Conservation (phyloP, 2,113 vertebrate species). For the Cochlearius cochlearius region DNA sequence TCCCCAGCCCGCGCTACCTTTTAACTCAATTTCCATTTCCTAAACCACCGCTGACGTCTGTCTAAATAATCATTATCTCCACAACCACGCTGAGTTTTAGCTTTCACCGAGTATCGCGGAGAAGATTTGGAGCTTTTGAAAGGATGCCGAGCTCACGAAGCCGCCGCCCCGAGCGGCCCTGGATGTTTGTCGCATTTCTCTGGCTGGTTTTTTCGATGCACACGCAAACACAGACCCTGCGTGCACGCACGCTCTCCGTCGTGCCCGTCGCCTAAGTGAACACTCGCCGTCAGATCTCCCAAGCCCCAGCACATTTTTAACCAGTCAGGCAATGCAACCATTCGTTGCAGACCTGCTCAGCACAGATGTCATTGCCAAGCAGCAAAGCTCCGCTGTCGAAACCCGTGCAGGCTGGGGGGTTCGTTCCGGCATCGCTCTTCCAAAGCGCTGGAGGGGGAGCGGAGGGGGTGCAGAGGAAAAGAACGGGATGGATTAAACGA, state of each 20-base stretch:
- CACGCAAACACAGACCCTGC: background rate
- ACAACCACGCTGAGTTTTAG: background rate
- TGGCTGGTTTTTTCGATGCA: background rate
- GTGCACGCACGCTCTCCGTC: background rate
- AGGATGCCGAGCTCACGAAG: slow-evolving; percentile 27
- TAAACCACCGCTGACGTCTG: slow-evolving; percentile 35
- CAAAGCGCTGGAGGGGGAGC: background rate
- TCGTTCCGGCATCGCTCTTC: background rate
- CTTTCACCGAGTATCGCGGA: background rate
- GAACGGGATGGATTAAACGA: background rate
- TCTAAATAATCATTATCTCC: slow-evolving; percentile 37
- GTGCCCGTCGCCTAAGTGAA: background rate
- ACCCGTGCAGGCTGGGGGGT: background rate
- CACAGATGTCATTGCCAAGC: slow-evolving; percentile 23
- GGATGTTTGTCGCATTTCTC: background rate
- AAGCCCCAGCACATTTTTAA: slow-evolving; percentile 38
- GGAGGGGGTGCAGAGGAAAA: background rate
- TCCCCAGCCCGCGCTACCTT: background rate
- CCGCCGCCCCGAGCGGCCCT: background rate
- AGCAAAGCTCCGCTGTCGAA: slow-evolving; percentile 25
- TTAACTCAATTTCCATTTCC: slow-evolving; percentile 28
- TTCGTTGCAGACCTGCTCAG: slow-evolving; percentile 20
- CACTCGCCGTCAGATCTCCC: background rate
- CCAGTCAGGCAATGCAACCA: slow-evolving; percentile 46
- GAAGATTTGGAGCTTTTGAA: slow-evolving; percentile 34